Base-by-base conservation (phyloP, 2,888 invertebrate species). In the Drosophila ustulata region DNA sequence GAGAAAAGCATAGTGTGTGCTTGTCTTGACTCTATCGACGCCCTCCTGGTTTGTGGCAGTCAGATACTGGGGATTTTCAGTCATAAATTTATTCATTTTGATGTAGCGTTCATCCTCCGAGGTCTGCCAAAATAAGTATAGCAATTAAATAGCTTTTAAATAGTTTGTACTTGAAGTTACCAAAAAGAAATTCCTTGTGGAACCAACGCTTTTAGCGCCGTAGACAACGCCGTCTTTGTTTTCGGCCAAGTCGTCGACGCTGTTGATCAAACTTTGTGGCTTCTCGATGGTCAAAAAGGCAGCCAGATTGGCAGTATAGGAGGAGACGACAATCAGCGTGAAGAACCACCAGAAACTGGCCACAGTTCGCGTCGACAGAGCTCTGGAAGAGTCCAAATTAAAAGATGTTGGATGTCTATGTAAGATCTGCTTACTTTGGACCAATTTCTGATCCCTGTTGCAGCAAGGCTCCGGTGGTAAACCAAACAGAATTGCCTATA, bases 301-400 rank as follows among this genome's bases (percentile, higher is more conserved):
- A 56, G 98, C 97, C 71, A 98, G 93, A 92, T 98, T 98, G 9
- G 98, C 98, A 0, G 97, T 97, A 91, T 98, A 98, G 0, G 97
- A 97, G 0, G 96, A 94, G 1, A 96, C 92, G 80, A 93, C 92
- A 86, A 97, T 97, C 43, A 97, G 92, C 0, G 96, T 96, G 90
- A 97, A 98, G 90, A 97, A 97, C 96, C 96, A 97, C 97, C 96
- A 96, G 87, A 96, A 95, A 66, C 96, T 96, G 0, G 96, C 97
- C 5, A 97, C 95, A 92, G 97, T 96, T 71, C 98, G 94, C 0
- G 97, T 98, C 0, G 97, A 98, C 5, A 96, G 94, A 6, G 98
- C 97, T 88, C 97, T 97, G 4, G 1, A 18, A 23, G 0, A 7
- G 25, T 4, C 25, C 1, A 49, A 50, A 5, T 34, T 32, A 30